Conservation (phyloP, 2,113 vertebrate species). For the Hyla sarda region DNA sequence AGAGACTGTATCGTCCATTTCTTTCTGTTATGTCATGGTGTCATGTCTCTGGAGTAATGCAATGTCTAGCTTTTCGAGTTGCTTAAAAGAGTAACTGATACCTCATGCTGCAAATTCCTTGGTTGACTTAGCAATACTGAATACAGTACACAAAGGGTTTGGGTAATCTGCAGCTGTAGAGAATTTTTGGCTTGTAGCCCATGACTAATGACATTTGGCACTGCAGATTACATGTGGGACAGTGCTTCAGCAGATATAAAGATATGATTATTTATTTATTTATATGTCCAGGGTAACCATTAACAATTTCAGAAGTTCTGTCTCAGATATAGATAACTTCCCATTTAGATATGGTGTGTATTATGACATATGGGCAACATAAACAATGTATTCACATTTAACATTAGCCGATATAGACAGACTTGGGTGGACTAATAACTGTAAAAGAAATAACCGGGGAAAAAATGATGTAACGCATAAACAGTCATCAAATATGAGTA, state of each 20-base stretch:
- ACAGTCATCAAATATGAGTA: no score
- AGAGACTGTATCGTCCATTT: neutral
- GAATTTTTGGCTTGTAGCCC: neutral
- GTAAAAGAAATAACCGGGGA: neutral
- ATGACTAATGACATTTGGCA: neutral
- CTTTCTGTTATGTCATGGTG: neutral
- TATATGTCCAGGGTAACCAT: neutral
- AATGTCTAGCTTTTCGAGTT: neutral
- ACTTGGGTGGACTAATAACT: no score
- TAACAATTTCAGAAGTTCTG: neutral
- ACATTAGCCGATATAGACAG: neutral
- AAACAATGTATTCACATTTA: neutral
- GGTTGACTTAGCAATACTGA: neutral
- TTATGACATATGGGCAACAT: no score
- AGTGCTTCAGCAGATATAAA: neutral
- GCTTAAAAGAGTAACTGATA: neutral
- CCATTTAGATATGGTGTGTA: no score
- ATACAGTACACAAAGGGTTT: conserved; percentile 1
- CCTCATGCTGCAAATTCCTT: conserved; percentile 16
- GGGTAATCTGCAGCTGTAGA: neutral
- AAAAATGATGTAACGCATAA: neutral
- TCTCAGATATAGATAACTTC: no score
- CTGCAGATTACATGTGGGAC: neutral
- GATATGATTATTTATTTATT: neutral
- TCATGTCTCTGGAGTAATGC: neutral